phyloP scores from a whole-genome alignment of 2,888 invertebrate species.

The Conistra vaccinii region DNA sequence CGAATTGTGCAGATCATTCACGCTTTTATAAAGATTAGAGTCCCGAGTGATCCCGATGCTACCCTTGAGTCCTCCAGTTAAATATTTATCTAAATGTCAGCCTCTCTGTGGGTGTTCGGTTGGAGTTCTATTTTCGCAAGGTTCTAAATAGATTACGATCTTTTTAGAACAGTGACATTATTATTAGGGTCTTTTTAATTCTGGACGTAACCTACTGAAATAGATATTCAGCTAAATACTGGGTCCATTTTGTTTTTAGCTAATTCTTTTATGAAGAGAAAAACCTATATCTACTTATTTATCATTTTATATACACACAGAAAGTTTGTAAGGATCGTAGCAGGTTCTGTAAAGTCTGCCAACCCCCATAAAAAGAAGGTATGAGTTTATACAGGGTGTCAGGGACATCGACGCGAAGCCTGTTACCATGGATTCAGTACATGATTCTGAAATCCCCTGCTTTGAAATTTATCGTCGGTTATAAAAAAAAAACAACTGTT shows the following conservation, averaged over 20 bases:
- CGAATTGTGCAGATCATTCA: conserved; percentile 51
- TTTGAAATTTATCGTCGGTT: no score
- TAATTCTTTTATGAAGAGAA: no score
- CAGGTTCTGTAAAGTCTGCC: no score
- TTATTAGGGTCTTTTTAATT: background rate
- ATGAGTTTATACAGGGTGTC: background rate
- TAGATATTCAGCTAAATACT: background rate
- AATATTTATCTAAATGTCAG: conserved; percentile 50
- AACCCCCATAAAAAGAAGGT: background rate
- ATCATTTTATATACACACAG: no score
- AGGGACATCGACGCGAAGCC: no score
- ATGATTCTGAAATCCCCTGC: no score
- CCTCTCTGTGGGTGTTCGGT: conserved; percentile 20
- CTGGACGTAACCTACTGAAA: background rate
- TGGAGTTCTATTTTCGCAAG: conserved; percentile 12
- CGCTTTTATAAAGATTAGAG: conserved; percentile 57
- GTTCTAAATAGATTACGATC: background rate
- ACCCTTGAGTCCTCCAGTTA: conserved; percentile 22
- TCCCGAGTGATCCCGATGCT: conserved; percentile 20
- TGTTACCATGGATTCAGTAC: no score
- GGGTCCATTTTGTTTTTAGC: background rate
- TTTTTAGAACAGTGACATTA: conserved; percentile 2
- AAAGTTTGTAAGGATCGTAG: no score
- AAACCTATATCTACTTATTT: no score
- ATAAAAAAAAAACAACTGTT: no score